Percentiles rank a stretch among this genome's conserved stretches.
Conservation (phyloP, 1,140 invertebrate genomes). For the Drosophila arizonae region DNA sequence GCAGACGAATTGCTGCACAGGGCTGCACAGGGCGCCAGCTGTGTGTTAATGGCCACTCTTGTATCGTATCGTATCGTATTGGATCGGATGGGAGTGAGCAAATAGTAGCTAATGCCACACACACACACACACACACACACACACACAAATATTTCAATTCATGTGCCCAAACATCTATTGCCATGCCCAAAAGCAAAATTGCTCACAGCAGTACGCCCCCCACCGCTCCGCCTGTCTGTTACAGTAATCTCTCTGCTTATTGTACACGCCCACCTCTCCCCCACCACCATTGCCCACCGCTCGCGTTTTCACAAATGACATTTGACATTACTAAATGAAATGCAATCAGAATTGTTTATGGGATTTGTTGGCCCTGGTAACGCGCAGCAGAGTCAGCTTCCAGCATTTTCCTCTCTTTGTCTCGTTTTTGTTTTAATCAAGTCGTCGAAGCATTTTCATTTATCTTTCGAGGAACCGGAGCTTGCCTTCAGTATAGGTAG, state of each 20-base stretch:
- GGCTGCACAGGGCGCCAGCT: neutral
- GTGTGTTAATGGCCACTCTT: slow-evolving; percentile 1
- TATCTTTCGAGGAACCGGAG: neutral
- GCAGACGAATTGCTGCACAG: neutral
- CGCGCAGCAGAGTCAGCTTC: neutral
- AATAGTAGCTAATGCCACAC: slow-evolving; percentile 19
- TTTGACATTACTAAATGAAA: slow-evolving; percentile 35
- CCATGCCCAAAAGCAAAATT: neutral
- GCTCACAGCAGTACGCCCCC: neutral
- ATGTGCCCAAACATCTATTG: neutral
- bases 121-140: neutral
- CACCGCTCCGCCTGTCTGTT: neutral
- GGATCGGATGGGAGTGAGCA: neutral
- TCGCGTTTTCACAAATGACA: slow-evolving; percentile 29
- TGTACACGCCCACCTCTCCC: neutral
- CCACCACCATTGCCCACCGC: neutral
- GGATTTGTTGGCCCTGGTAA: slow-evolving; percentile 27
- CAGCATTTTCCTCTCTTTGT: neutral
- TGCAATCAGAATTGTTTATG: slow-evolving; percentile 27
- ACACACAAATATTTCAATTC: neutral
- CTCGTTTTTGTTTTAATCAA: slow-evolving; percentile 6
- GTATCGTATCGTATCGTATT: neutral
- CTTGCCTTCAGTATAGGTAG: neutral
- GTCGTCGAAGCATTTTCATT: slow-evolving; percentile 14
- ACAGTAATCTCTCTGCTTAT: slow-evolving; percentile 5